Conservation (phyloP, 1,140 invertebrate genomes). For the Diorhabda elongata region DNA sequence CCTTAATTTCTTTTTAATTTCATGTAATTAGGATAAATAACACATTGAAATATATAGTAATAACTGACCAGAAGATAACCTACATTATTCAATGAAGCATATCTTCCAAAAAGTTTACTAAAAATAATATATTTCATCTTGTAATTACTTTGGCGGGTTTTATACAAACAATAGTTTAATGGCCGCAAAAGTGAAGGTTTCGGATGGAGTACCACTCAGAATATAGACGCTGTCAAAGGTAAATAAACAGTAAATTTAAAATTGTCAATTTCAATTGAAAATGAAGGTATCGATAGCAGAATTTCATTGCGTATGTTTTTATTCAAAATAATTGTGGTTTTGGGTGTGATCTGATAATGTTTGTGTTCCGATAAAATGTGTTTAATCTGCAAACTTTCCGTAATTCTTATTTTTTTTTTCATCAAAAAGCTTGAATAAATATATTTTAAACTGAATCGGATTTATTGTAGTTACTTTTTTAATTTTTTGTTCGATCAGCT, state of each 20-base stretch:
- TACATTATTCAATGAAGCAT: background rate
- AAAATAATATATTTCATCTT: conserved; percentile 7
- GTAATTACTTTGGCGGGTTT: conserved; percentile 33
- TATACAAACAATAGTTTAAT: conserved; percentile 38
- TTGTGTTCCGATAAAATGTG: conserved; percentile 9
- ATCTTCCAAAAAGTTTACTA: conserved; percentile 1
- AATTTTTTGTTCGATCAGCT: too few species aligned
- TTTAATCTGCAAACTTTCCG: background rate
- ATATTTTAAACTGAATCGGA: too few species aligned
- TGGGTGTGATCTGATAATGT: conserved; percentile 11
- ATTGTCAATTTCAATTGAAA: background rate
- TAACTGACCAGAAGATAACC: background rate
- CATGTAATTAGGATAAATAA: background rate
- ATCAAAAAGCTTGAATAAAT: too few species aligned
- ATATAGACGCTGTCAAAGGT: conserved; percentile 29
- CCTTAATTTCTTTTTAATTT: conserved; percentile 11
- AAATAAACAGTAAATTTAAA: conserved; percentile 12
- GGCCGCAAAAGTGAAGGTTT: conserved; percentile 36
- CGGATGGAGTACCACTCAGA: conserved; percentile 30
- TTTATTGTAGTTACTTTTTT: too few species aligned
- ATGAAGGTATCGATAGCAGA: background rate
- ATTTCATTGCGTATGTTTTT: background rate
- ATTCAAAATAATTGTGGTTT: background rate
- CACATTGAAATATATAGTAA: background rate
- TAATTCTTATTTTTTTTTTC: too few species aligned